Evolutionary conservation across 2,797 vertebrate genomes (phyloP), one percentile per base, ranked within the genome.

Genomic region (Tarsius wallacei): DNA sequence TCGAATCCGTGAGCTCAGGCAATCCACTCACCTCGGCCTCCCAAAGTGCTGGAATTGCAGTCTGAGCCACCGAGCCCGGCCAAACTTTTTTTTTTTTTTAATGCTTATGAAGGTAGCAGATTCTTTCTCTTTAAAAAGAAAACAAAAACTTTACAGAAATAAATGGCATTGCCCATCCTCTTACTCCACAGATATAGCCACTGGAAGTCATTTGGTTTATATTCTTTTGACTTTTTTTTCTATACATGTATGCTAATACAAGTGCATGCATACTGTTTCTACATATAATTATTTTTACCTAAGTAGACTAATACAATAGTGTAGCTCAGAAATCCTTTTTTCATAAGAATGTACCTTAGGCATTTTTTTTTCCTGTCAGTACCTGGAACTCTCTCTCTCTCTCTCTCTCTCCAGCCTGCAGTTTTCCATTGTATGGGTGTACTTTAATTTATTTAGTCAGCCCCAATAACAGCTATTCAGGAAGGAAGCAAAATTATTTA

Each of bases 201-300:
- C 6, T 87, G 21, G 12, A 91, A 95, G 13, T 36, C 21, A n/a
- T 74, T 86, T 64, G 47, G 31, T 73, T 97, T 70, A 76, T 66
- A 86, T 22, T 66, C 24, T 93, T 82, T 28, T 21, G 76, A 42
- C 47, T 4, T 33, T 47, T 47, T 91, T 80, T 81, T 53, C 51
- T 66, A 33, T 83, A 57, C 0, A 0, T 24, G 1, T 71, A 36
- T 61, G 24, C 13, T 89, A 78, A 81, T 59, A 33, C 68, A 95
- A 78, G 22, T 63, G 86, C 91, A 95, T 31, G 51, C 24, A 63
- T 76, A 31, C 1, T 85, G 93, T 90, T 74, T 57, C 55, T 89
- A 90, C 13, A 91, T 84, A 14, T 24, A 76, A 73, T 93, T 86
- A 78, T 87, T 89, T 97, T 96, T 82, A 73, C 42, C 2, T 59